Conservation (phyloP, 2,888 invertebrate species). For the Lasioglossum oenotherae region DNA sequence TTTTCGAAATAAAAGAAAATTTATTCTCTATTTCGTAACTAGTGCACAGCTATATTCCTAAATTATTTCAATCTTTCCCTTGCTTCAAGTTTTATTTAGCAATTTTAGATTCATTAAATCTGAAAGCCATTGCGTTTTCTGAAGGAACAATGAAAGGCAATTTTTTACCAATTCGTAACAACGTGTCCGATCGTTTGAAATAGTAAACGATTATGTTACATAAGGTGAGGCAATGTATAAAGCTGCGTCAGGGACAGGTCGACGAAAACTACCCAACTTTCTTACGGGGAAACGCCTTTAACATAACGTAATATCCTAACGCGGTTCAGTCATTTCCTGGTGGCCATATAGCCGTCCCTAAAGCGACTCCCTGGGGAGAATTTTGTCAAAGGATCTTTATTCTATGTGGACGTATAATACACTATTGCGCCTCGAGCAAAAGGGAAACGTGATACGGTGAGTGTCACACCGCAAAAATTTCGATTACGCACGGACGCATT, state of each 20-base stretch:
- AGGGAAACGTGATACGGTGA: slow-evolving; percentile 81
- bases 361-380: slow-evolving; percentile 82
- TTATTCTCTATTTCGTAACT: no score
- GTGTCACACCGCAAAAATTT: slow-evolving; percentile 75
- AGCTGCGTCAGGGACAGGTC: slow-evolving; percentile 3
- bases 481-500: slow-evolving; percentile 70
- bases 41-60: no score
- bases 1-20: no score
- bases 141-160: no score
- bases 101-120: not conserved
- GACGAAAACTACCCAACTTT: slow-evolving; percentile 53
- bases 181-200: not conserved
- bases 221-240: slow-evolving; percentile 11
- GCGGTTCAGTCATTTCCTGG: slow-evolving; percentile 84
- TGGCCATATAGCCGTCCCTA: slow-evolving; percentile 80
- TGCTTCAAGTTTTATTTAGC: no score
- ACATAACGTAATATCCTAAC: slow-evolving; percentile 84
- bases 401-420: slow-evolving; percentile 83
- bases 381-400: slow-evolving; percentile 85
- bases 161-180: no score
- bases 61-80: not conserved
- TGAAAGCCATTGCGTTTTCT: not conserved
- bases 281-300: slow-evolving; percentile 72
- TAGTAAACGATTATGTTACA: not conserved
- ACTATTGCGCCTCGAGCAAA: slow-evolving; percentile 78